Evolutionary conservation across 1,140 invertebrate species (phyloP).

Genomic region (Leptestheria dahalacensis): DNA sequence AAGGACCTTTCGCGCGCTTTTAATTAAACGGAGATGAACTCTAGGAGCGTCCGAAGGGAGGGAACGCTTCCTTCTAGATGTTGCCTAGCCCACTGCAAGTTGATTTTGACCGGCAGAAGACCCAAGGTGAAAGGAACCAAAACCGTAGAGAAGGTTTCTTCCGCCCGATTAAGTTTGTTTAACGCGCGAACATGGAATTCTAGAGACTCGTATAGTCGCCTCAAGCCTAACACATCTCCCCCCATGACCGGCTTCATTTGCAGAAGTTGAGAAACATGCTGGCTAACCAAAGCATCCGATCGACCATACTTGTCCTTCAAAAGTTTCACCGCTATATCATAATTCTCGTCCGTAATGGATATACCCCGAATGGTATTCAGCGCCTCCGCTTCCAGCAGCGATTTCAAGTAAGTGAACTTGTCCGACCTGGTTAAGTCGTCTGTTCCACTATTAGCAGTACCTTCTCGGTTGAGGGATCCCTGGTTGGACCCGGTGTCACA

Average conservation of each 20-base stretch:
- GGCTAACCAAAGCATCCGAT: conserved; percentile 6
- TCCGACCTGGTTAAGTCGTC: background rate
- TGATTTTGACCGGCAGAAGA: background rate
- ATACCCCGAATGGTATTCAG: conserved; percentile 7
- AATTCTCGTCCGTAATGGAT: conserved; percentile 14
- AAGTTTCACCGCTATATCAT: conserved; percentile 10
- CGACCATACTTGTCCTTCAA: conserved; percentile 15
- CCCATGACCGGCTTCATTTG: background rate
- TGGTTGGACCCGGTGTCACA: background rate
- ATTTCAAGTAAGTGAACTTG: conserved; percentile 17
- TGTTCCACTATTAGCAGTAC: background rate
- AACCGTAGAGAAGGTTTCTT: background rate
- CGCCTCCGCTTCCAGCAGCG: conserved; percentile 10
- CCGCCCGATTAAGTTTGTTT: background rate
- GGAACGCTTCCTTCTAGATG: background rate
- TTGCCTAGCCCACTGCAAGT: background rate
- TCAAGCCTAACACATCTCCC: background rate
- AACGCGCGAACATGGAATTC: background rate
- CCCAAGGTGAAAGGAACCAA: background rate
- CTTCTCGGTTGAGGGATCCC: background rate
- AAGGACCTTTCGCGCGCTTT: background rate
- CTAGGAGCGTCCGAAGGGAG: background rate
- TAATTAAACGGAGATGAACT: background rate
- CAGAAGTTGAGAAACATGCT: background rate
- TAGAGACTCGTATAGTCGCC: background rate